Conservation (phyloP, 2,888 invertebrate genomes). For the Lysandra coridon region DNA sequence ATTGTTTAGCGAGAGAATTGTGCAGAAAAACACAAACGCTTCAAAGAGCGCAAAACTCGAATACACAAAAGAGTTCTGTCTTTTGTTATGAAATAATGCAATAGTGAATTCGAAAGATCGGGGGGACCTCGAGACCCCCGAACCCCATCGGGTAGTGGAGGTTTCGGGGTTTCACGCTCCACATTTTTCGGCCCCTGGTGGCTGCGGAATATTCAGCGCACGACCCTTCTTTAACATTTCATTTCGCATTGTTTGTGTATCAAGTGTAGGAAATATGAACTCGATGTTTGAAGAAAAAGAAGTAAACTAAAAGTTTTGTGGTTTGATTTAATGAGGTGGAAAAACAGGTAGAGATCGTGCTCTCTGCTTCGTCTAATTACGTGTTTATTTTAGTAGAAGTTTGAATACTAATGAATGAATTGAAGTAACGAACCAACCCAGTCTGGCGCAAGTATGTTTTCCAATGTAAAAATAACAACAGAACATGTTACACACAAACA, state of each 20-base stretch:
- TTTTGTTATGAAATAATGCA: constrained; percentile 19
- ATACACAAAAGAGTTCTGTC: constrained; percentile 5
- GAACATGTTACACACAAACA: too few species aligned
- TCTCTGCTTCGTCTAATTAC: too few species aligned
- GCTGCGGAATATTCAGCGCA: not conserved
- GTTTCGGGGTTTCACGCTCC: constrained; percentile 12
- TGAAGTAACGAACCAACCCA: not conserved
- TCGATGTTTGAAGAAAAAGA: not conserved
- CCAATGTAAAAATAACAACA: too few species aligned
- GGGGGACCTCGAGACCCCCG: not conserved
- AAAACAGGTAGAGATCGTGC: not conserved
- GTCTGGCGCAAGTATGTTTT: not conserved
- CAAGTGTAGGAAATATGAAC: not conserved
- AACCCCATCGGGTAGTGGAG: not conserved
- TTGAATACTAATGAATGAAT: too few species aligned
- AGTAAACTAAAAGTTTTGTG: not conserved
- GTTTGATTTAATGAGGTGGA: not conserved
- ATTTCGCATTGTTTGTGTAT: constrained; percentile 10
- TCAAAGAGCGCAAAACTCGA: not conserved
- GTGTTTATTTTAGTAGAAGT: too few species aligned
- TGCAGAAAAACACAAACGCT: constrained; percentile 7
- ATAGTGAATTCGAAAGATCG: not conserved
- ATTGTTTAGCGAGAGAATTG: not conserved
- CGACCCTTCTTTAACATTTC: constrained; percentile 4
- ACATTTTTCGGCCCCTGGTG: not conserved